phyloP scores from a whole-genome alignment of 2,797 vertebrate genomes.

The Enteromius argenteus region DNA sequence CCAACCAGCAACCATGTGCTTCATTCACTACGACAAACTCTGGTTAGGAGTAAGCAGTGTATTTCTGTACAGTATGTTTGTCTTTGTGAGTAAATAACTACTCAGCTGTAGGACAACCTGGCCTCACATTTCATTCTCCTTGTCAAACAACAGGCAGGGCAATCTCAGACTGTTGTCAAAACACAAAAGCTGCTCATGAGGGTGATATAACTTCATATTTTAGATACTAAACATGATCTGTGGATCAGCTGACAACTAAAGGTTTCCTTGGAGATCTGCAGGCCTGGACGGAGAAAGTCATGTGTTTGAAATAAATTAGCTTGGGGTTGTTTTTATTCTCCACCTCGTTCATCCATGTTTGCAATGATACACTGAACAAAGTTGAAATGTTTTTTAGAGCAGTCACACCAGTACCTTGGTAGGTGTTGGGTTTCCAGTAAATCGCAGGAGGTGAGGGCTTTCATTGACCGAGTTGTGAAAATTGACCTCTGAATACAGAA shows the following conservation, averaged over 20 bases:
- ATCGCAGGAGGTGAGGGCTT: not conserved
- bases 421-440: not conserved
- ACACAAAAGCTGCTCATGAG: constrained; percentile 16
- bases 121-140: constrained; percentile 17
- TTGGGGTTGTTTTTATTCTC: not conserved
- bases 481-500: constrained; percentile 63
- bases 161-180: constrained; percentile 18
- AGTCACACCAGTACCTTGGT: not conserved
- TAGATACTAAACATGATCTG: constrained; percentile 6
- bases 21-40: not conserved
- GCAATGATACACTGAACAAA: not conserved
- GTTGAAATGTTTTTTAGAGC: not conserved
- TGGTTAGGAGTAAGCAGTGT: not conserved
- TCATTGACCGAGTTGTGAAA: constrained; percentile 52
- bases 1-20: constrained; percentile 16
- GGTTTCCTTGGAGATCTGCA: not conserved
- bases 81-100: not conserved
- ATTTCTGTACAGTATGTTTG: not conserved
- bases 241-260: constrained; percentile 15
- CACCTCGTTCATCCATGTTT: not conserved
- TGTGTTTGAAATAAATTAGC: not conserved
- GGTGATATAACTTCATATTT: constrained; percentile 10
- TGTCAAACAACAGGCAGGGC: constrained; percentile 1
- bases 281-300: not conserved
- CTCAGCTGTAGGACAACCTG: not conserved